Evolutionary conservation across 35 echinoderm and acorn worm genomes (phyloP), one percentile per base, ranked within the genome.

Genomic region (Anneissia japonica): DNA sequence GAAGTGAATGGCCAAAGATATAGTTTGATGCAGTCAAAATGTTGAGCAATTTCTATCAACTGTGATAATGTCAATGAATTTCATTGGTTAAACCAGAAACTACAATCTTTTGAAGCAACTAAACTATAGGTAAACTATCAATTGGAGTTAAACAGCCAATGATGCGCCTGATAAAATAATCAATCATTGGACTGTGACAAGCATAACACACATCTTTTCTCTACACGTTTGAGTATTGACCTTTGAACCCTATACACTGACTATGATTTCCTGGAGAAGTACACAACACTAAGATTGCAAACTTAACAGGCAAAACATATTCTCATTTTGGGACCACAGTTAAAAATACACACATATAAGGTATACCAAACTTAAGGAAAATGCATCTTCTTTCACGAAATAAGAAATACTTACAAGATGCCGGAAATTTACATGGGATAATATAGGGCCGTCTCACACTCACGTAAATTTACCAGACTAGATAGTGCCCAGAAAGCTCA

Each of bases 351-450:
- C 51, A 64, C 19, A 9, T 64, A 2, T 64, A 16, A 64, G 51
- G 51, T 64, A 64, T 19, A 64, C 51, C 26, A 64, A 64, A 64
- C 51, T 64, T 64, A 64, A 64, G 51, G 26, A 26, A 64, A 64
- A 64, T 64, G 51, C 51, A 64, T 64, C 51, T 64, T 26, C 7
- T 64, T 64, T 2, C 51, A 9, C 21, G 51, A 64, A 64, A 64
- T 64, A 64, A 64, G 51, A 64, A 64, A 64, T 64, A 64, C 51
- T 64, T 64, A 64, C 51, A 64, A 64, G 51, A 64, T 64, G 7
- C 51, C 51, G 51, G 51, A 64, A 64, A 64, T 64, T 64, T 64
- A 64, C 51, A 64, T 64, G 51, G 51, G 51, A 64, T 64, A 64
- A 64, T 64, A 64, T 64, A 64, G 51, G 51, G 51, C 51, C 26